phyloP scores from a whole-genome alignment of 1,140 invertebrate species.

The Aphelinus atriplicis region DNA sequence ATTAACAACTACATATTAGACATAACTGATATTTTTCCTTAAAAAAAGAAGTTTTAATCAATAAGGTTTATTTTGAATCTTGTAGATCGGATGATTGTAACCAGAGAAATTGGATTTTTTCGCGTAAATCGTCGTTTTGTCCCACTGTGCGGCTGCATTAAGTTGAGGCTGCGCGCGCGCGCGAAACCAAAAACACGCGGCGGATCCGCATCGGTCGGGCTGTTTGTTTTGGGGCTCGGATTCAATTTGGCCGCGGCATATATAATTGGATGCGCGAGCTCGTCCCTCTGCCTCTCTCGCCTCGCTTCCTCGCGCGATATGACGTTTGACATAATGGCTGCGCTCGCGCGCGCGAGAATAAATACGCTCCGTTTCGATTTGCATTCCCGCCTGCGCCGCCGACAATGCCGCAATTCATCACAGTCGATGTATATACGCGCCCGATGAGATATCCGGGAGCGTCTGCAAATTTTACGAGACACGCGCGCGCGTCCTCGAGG shows the following conservation, averaged over 20 bases:
- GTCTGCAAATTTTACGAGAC: constrained; percentile 11
- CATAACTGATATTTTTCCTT: too few species aligned
- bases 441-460: background rate
- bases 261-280: constrained; percentile 55
- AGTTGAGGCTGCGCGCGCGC: background rate
- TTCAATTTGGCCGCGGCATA: constrained; percentile 59
- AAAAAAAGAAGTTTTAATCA: too few species aligned
- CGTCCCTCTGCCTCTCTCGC: background rate
- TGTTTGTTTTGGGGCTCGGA: constrained; percentile 61
- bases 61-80: too few species aligned
- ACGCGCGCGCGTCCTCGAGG: background rate
- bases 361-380: constrained; percentile 39
- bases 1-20: too few species aligned
- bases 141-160: too few species aligned
- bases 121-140: too few species aligned
- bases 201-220: constrained; percentile 36
- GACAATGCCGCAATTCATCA: constrained; percentile 29
- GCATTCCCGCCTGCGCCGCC: constrained; percentile 10
- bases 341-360: constrained; percentile 43
- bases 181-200: constrained; percentile 38
- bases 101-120: too few species aligned
- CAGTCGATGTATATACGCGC: too few species aligned
- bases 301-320: constrained; percentile 45
- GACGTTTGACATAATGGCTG: constrained; percentile 51
- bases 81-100: too few species aligned